Conservation (phyloP, 2,113 vertebrate genomes). For the Alligator sinensis region DNA sequence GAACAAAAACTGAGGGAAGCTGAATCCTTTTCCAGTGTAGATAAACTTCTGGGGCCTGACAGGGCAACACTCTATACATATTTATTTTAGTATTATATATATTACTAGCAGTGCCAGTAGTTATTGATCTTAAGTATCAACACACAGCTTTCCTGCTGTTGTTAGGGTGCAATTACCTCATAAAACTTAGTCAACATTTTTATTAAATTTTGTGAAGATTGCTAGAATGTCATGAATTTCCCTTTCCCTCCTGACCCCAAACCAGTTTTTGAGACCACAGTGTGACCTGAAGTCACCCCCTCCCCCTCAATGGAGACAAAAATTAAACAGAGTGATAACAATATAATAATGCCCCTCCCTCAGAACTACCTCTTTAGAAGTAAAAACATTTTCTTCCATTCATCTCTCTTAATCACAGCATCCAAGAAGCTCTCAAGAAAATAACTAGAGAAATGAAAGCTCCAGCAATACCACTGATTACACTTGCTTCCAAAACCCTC, state of each 20-base stretch:
- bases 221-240: neutral
- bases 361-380: neutral
- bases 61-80: no score
- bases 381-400: neutral
- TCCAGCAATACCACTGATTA: rapidly evolving
- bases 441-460: rapidly evolving
- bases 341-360: neutral
- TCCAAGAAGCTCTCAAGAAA: neutral
- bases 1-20: neutral
- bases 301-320: neutral
- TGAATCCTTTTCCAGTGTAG: neutral
- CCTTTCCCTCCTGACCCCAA: neutral
- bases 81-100: neutral
- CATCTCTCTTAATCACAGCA: rapidly evolving
- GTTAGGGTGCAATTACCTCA: neutral
- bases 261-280: no score
- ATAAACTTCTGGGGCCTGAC: neutral
- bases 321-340: neutral
- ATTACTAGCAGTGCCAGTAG: neutral
- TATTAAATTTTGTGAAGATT: neutral
- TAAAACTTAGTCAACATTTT: neutral
- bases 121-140: rapidly evolving
- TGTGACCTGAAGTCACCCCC: no score
- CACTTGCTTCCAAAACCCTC: neutral
- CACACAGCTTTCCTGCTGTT: neutral